These are phyloP conservation scores for Megaceryle torquata DNA, from an alignment of 2,113 vertebrate genomes.

Conservation along the genomic window DNA sequence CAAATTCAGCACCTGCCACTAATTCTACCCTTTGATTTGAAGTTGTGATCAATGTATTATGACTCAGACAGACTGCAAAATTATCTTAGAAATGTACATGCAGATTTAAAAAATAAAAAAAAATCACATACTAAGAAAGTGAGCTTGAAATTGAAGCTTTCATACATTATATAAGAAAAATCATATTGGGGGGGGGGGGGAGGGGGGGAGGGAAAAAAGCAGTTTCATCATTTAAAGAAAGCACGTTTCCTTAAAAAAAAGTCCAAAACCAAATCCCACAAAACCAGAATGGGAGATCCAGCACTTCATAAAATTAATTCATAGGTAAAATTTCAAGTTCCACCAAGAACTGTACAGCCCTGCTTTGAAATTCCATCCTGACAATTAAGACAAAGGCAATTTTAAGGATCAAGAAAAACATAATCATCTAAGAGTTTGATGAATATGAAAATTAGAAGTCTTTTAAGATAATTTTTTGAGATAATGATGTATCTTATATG, in stretches of 20 bases:
- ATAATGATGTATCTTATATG: not conserved
- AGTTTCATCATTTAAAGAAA: not conserved
- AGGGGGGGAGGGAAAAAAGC: not conserved
- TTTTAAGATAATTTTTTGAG: conserved; percentile 30
- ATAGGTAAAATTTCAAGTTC: not conserved
- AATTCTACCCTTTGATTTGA: not conserved
- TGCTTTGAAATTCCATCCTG: not conserved
- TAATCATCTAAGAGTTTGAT: not conserved
- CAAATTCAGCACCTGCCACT: not conserved
- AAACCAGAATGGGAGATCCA: not conserved
- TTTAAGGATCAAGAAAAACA: conserved; percentile 25
- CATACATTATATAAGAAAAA: not conserved
- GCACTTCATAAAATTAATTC: not conserved
- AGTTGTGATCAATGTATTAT: not conserved
- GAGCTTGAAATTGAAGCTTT: not conserved
- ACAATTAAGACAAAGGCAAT: conserved; percentile 23
- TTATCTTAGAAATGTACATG: not conserved
- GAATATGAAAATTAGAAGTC: not conserved
- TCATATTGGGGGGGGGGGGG: accelerated
- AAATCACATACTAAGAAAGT: not conserved
- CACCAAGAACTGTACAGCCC: not conserved
- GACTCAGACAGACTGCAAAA: not conserved
- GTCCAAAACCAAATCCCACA: not conserved
- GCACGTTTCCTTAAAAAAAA: not conserved
- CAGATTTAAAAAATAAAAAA: not conserved